Conservation (phyloP, 2,888 invertebrate species). For the Caenorhabditis uteleia region DNA sequence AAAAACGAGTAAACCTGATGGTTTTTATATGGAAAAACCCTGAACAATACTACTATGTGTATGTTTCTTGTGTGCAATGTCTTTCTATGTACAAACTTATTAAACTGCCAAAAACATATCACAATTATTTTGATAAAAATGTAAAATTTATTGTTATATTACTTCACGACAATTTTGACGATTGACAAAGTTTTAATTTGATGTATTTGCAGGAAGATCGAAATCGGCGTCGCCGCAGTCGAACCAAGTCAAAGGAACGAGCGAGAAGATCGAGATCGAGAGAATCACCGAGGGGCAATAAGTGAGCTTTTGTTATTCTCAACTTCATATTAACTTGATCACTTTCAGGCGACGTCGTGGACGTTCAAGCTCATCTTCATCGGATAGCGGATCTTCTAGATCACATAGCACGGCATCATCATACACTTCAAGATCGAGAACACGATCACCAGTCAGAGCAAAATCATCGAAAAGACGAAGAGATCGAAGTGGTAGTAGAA, state of each 20-base stretch:
- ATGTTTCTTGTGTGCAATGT: slow-evolving; percentile 30
- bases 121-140: no score
- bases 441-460: slow-evolving; percentile 17
- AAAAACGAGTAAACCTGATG: no score
- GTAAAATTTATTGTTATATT: background rate
- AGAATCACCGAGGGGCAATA: slow-evolving; percentile 30
- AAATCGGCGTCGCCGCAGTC: no score
- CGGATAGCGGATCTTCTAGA: slow-evolving; percentile 9
- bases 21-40: no score
- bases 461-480: slow-evolving; percentile 23
- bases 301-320: slow-evolving; percentile 19
- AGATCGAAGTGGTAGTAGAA: slow-evolving; percentile 13
- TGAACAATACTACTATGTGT: slow-evolving; percentile 24
- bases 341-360: slow-evolving; percentile 30
- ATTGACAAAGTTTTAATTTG: no score
- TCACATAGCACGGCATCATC: slow-evolving; percentile 20
- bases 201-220: no score
- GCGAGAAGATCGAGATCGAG: slow-evolving; percentile 21
- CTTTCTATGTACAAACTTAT: slow-evolving; percentile 6
- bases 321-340: background rate
- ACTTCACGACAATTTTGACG: no score
- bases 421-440: slow-evolving; percentile 24
- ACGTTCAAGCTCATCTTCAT: slow-evolving; percentile 26
- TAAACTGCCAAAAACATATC: background rate
- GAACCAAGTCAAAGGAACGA: no score